Evolutionary conservation across 2,113 vertebrate genomes (phyloP), one percentile per base, ranked within the genome.

Genomic region (Ramphastos sulfuratus): DNA sequence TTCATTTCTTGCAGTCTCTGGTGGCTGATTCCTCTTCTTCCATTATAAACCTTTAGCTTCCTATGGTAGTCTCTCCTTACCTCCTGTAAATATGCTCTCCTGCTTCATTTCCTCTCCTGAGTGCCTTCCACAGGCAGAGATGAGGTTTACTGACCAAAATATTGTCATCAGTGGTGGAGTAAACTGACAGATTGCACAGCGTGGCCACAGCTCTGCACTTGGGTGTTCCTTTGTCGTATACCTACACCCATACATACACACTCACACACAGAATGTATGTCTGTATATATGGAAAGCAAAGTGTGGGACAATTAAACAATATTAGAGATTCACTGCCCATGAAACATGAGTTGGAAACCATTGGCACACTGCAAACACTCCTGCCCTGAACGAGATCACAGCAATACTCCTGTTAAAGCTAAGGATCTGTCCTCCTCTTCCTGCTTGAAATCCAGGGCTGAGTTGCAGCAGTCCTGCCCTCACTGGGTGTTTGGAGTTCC

Each of bases 191-290:
- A 15, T 17, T 61, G 31, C 10, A 14, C 19, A 44, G 56, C 61
- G n/a, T 7, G 4, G 8, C 79, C 44, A 46, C 3, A 1, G 18
- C 58, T 87, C 76, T 69, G 55, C 21, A 23, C 35, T 18, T 75
- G 37, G 17, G 15, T 69, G 27, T 85, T 90, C 42, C 31, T 76
- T 54, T 76, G 19, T 19, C 23, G 7, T 58, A 7, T 44, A 21
- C 8, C 10, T 44, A 20, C 8, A 58, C 21, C 16, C 37, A 5
- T 56, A 25, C 16, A 9, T 58, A 37, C n/a, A n/a, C 8, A 21
- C 16, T 31, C 6, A 10, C 7, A 18, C 1, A 1, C 8, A 44
- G 4, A 52, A 7, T 24, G 2, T 31, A 7, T 44, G 8, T 33
- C 27, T 93, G 4, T 74, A 30, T 28, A n/a, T 37, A 33, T 21